Conservation (phyloP, 2,888 invertebrate genomes). For the Chironomus riparius region DNA sequence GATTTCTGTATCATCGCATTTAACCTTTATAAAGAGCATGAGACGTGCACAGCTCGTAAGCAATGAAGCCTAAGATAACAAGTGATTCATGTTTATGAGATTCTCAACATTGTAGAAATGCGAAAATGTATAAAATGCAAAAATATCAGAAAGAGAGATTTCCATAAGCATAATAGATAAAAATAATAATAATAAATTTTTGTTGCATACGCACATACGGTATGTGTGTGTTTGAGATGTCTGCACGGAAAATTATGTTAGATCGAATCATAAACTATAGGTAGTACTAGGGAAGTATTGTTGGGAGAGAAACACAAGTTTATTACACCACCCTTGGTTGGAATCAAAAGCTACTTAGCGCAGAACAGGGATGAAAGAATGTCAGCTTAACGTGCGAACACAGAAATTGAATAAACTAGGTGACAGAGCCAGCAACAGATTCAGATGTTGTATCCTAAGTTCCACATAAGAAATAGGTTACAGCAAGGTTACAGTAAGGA, state of each 20-base stretch:
- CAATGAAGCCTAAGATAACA: slow-evolving; percentile 9
- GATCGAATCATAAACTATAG: not conserved
- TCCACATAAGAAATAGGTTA: no score
- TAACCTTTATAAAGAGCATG: not conserved
- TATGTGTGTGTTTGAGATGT: not conserved
- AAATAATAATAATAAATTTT: not conserved
- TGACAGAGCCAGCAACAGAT: no score
- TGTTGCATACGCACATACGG: not conserved
- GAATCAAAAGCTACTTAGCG: no score
- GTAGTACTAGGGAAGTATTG: no score
- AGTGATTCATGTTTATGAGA: slow-evolving; percentile 16
- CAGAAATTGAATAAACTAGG: no score
- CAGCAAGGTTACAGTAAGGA: no score
- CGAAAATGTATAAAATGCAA: slow-evolving; percentile 1
- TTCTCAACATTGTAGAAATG: not conserved
- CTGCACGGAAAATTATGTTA: not conserved
- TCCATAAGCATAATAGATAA: slow-evolving; percentile 8
- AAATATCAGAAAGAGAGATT: slow-evolving; percentile 8
- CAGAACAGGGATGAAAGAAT: no score
- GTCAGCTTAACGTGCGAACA: no score
- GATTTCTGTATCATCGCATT: not conserved
- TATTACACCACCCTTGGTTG: no score
- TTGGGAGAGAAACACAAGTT: no score
- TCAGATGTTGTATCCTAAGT: no score
- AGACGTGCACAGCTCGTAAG: not conserved